phyloP scores from a whole-genome alignment of 2,797 vertebrate species.

The Enteromius fasciolatus region DNA sequence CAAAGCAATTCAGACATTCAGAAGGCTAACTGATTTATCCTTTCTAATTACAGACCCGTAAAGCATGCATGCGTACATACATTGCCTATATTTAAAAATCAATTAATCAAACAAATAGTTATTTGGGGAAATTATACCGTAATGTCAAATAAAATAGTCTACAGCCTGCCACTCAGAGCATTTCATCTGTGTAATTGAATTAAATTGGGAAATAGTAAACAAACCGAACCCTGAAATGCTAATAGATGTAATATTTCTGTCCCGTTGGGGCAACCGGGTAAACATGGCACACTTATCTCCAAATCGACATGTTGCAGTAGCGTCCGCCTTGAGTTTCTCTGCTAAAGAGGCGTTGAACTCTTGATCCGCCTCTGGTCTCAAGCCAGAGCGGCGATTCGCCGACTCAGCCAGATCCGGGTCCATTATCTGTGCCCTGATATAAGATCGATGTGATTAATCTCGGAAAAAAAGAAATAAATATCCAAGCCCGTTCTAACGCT shows the following conservation, averaged over 20 bases:
- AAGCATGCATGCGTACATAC: neutral
- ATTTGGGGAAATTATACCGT: neutral
- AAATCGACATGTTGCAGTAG: slow-evolving; percentile 75
- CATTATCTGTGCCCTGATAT: slow-evolving; percentile 59
- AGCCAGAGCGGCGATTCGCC: slow-evolving; percentile 74
- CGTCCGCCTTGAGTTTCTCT: slow-evolving; percentile 78
- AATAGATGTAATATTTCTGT: slow-evolving; percentile 82
- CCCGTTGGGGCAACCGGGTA: slow-evolving; percentile 75
- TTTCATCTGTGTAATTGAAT: slow-evolving; percentile 81
- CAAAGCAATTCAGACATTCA: neutral
- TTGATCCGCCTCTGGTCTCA: slow-evolving; percentile 74
- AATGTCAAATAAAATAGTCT: neutral
- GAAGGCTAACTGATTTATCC: neutral
- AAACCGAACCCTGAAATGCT: slow-evolving; percentile 77
- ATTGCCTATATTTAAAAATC: too few species aligned
- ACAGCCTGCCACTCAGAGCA: slow-evolving; percentile 1
- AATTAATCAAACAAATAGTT: neutral
- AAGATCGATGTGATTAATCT: slow-evolving; percentile 57
- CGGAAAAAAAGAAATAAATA: slow-evolving; percentile 55
- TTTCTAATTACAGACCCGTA: neutral
- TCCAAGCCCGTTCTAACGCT: slow-evolving; percentile 4
- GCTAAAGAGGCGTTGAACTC: slow-evolving; percentile 76
- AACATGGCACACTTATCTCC: slow-evolving; percentile 79
- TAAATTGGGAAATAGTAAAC: slow-evolving; percentile 81
- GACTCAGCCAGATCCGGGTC: slow-evolving; percentile 63